A percentile compares a stretch with the other conserved stretches of the same genome.
Conservation (phyloP, 2,888 invertebrate species). For the Drosophila robusta region DNA sequence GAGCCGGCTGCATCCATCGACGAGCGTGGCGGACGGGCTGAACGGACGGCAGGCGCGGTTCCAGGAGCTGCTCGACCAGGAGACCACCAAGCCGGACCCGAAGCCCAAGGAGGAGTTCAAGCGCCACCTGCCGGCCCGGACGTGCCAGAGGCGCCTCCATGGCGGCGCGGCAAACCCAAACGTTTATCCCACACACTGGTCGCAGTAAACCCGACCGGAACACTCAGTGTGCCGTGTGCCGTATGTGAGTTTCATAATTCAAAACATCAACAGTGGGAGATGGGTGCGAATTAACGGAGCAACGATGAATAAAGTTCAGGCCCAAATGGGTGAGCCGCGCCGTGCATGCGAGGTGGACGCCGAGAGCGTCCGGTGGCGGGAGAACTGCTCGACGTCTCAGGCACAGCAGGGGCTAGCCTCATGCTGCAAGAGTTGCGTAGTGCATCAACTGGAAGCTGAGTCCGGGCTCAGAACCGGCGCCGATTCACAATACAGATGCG, state of each 20-base stretch:
- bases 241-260: constrained; percentile 13
- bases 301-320: constrained; percentile 2
- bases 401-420: neutral
- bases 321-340: neutral
- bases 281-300: constrained; percentile 3
- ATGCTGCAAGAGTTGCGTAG: constrained; percentile 1
- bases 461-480: neutral
- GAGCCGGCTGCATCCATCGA: constrained; percentile 13
- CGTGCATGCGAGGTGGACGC: too few relatives aligned
- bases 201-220: constrained; percentile 14
- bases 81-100: neutral
- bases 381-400: neutral
- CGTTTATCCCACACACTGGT: constrained; percentile 26
- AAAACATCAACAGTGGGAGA: constrained; percentile 6
- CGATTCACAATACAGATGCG: neutral
- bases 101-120: neutral
- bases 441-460: neutral
- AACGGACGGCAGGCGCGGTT: neutral
- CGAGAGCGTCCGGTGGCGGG: neutral
- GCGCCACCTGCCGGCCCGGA: neutral
- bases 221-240: constrained; percentile 9
- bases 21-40: neutral
- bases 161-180: neutral
- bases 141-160: neutral
- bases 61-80: constrained; percentile 4